Evolutionary conservation across 2,797 vertebrate genomes (phyloP).

Genomic region (Ataeniobius toweri): DNA sequence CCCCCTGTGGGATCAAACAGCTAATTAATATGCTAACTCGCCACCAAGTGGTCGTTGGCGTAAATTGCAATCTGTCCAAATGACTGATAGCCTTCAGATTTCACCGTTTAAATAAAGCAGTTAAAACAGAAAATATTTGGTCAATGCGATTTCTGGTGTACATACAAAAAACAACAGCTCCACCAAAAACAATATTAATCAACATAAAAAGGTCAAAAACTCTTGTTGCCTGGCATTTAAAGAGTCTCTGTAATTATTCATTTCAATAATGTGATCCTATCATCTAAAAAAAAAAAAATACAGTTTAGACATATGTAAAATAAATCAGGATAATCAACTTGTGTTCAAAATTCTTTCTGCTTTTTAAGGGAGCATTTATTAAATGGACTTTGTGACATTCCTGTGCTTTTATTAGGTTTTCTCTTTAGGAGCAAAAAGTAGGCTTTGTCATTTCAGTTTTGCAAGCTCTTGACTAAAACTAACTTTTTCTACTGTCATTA

Average conservation of each 20-base stretch:
- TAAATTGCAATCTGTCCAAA: too few species aligned
- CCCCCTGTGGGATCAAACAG: too few species aligned
- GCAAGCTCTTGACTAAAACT: slow-evolving; percentile 50
- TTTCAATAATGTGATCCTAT: too few species aligned
- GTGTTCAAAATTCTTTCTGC: not conserved
- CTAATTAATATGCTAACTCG: too few species aligned
- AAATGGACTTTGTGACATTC: not conserved
- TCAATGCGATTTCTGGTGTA: too few species aligned
- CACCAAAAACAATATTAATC: not conserved
- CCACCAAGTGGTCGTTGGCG: too few species aligned
- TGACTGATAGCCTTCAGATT: too few species aligned
- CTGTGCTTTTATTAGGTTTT: slow-evolving; percentile 57
- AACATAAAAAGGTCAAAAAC: not conserved
- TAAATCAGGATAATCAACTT: not conserved
- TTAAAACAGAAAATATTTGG: too few species aligned
- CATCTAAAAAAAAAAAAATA: too few species aligned
- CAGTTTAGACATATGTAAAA: not conserved
- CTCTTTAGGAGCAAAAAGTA: slow-evolving; percentile 44
- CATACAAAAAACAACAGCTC: not conserved
- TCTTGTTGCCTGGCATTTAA: too few species aligned
- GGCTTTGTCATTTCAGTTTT: slow-evolving; percentile 71
- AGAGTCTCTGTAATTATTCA: too few species aligned
- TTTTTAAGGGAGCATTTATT: not conserved
- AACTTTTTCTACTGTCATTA: not conserved
- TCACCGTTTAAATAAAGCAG: too few species aligned